Conservation (phyloP, 2,113 vertebrate genomes). For the Gallinago undulata region DNA sequence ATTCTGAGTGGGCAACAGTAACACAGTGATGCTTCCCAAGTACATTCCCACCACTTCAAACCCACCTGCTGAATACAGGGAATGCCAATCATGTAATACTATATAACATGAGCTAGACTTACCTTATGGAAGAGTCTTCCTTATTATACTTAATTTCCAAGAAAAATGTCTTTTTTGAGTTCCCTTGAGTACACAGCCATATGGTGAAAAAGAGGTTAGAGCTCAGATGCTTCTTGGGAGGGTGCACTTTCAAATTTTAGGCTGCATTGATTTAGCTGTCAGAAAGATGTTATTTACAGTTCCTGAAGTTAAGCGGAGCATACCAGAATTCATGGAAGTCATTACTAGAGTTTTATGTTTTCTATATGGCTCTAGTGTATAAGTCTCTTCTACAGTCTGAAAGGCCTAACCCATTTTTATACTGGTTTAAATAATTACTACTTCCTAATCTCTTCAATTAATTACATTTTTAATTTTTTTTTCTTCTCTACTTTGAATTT, state of each 20-base stretch:
- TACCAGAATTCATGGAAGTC: not conserved
- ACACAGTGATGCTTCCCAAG: accelerated
- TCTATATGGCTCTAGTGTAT: not conserved
- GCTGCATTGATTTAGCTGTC: not conserved
- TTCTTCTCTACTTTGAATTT: not conserved
- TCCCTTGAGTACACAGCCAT: not conserved
- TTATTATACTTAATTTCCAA: not conserved
- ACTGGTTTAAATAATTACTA: not conserved
- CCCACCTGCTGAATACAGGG: not conserved
- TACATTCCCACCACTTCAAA: not conserved
- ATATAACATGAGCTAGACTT: not conserved
- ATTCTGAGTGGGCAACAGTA: not conserved
- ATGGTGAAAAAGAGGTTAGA: not conserved
- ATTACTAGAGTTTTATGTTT: not conserved
- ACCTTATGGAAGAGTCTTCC: not conserved
- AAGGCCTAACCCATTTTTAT: not conserved
- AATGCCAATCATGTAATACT: not conserved
- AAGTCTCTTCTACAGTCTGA: not conserved
- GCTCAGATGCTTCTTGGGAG: not conserved
- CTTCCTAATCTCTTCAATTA: not conserved
- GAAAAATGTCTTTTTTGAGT: not conserved
- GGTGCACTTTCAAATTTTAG: not conserved
- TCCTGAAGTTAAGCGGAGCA: not conserved
- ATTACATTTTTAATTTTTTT: not conserved
- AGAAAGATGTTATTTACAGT: not conserved